Base-by-base conservation (phyloP, 2,797 vertebrate genomes). In the Anguilla marmorata region DNA sequence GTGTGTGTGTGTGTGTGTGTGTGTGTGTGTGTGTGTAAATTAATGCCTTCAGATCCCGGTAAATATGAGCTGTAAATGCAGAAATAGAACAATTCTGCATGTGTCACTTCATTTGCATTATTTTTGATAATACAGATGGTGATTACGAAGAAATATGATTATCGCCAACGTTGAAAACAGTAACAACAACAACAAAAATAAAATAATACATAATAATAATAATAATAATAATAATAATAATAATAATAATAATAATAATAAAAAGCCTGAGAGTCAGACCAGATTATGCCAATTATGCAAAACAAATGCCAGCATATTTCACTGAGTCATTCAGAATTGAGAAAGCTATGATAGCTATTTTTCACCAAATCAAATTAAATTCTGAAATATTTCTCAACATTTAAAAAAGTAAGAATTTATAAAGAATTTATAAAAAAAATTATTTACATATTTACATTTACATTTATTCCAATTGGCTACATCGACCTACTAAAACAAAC, bases 321-420 rank as follows among this genome's bases (percentile, higher is more conserved):
- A 8, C 63, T n/a, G 2, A n/a, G 63, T 69, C n/a, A 69, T n/a
- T 69, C 14, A 58, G 14, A 58, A 16, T 58, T 58, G 56, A 58
- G 56, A 19, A 16, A 58, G 56, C 56, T 58, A n/a, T 74, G 11
- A 74, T 52, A 52, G 41, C 41, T 30, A 30, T 33, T 76, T 33
- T 54, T 84, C 41, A 45, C 76, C 14, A 84, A 21, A 84, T 84
- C n/a, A 21, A 50, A n/a, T 27, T 11, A 84, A 50, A 84, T 84
- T 76, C 72, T 12, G 24, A 69, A 69, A 84, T 50, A 52, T 50
- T n/a, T 54, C 37, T n/a, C n/a, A 27, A 52, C 21, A 52, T 84
- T 27, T n/a, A 27, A 2, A 52, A n/a, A 84, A 30, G 12, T 84
- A 54, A 50, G 6, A 84, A 54, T 27, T 30, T n/a, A 84, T 56